Base-by-base conservation (phyloP, 2,888 invertebrate species). In the Cepaea hortensis region DNA sequence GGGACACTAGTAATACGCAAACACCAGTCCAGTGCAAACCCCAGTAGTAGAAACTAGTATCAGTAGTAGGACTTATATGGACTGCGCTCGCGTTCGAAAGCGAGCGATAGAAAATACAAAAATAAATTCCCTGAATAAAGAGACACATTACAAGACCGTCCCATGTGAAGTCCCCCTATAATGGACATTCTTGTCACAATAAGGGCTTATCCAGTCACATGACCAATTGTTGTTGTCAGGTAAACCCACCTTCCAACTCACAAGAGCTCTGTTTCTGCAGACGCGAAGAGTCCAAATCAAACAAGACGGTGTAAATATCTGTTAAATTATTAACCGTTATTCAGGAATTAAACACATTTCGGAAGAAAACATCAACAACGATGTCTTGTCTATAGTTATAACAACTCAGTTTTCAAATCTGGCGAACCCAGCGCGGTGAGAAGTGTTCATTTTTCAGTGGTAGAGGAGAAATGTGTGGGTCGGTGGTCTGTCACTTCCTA, bases 211-310 rank as follows among this genome's bases (percentile, higher is more conserved):
- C 1, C 46, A 18, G 82, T 55, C 82, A 82, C 55, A 72, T 82
- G 82, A 72, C 82, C 72, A 23, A 55, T 46, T 82, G 82, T 82
- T 81, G 18, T 81, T 48, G 18, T 76, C 23, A 18, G 23, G 35
- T 62, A 20, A 76, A 76, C 11, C 15, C 55, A 77, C 68, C 75
- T 73, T 84, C 35, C 4, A 48, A 5, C 46, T 46, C 3, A 81
- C 68, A 68, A 68, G 65, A 81, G 68, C n/a, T 81, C 46, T 20
- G 48, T 4, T 15, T 35, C 46, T 3, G 18, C 13, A 73, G 9
- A 46, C 46, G 46, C 23, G 46, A 11, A 46, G 15, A 11, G 18
- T 11, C 20, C n/a, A 4, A 15, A 18, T 68, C 73, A 46, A 35
- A 46, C 46, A 46, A 11, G 35, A 9, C 46, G 15, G 35, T 20